These are phyloP conservation scores for Heliconius cydno DNA, from an alignment of 2,888 invertebrate genomes.

Conservation along the genomic window DNA sequence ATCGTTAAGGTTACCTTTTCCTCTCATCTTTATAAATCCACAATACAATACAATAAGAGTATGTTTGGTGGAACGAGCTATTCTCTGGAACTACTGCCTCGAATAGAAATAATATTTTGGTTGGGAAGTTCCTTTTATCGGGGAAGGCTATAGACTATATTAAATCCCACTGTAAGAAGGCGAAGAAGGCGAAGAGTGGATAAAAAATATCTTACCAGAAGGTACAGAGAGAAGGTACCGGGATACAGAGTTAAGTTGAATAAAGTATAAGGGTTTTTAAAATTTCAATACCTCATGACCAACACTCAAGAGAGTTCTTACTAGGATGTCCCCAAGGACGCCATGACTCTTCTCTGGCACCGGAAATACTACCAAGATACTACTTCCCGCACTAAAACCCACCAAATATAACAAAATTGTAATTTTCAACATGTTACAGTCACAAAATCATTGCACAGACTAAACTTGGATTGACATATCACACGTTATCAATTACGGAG, in stretches of 20 bases:
- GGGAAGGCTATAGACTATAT: no score
- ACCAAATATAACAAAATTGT: constrained; percentile 18
- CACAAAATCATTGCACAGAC: neutral
- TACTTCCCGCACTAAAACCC: constrained; percentile 35
- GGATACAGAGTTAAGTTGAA: neutral
- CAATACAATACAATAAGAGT: no score
- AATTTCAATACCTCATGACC: constrained; percentile 51
- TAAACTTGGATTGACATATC: constrained; percentile 7
- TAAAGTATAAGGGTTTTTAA: neutral
- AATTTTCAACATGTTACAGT: constrained; percentile 31
- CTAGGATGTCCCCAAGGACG: constrained; percentile 51
- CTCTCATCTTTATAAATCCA: no score
- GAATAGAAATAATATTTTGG: no score
- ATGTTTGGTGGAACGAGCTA: no score
- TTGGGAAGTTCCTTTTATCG: no score
- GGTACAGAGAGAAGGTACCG: no score
- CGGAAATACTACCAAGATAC: constrained; percentile 51
- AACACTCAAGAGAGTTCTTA: constrained; percentile 49
- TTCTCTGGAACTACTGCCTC: no score
- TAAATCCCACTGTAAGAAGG: no score
- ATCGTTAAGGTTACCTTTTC: neutral
- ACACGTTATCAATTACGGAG: neutral
- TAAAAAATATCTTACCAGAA: no score
- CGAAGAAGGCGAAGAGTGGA: no score
- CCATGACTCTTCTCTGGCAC: constrained; percentile 50